These are phyloP conservation scores for Azemiops feae DNA, from an alignment of 2,113 vertebrate genomes.

Conservation along the genomic window DNA sequence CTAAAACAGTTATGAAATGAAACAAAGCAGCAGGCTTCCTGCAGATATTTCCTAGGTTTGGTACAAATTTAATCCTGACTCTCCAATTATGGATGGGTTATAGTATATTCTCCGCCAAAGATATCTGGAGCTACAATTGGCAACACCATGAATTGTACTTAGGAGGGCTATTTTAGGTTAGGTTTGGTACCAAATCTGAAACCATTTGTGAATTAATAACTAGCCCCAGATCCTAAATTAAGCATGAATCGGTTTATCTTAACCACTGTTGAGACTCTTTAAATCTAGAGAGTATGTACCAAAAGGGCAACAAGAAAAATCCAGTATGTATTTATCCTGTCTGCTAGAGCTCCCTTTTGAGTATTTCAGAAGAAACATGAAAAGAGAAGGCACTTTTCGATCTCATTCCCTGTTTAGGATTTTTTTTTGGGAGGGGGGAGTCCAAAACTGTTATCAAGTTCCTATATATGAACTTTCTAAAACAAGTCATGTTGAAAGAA, in stretches of 20 bases:
- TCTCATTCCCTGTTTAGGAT: background rate
- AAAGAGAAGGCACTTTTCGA: background rate
- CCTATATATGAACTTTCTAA: background rate
- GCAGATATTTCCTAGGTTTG: background rate
- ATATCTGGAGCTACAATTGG: background rate
- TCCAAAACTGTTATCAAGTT: background rate
- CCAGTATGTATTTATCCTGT: background rate
- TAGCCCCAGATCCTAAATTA: background rate
- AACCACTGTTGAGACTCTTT: background rate
- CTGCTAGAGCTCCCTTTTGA: background rate
- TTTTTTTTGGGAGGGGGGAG: background rate
- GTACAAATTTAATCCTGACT: background rate
- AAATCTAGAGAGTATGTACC: too few relatives aligned
- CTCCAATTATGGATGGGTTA: background rate
- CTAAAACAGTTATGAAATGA: background rate
- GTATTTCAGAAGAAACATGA: background rate
- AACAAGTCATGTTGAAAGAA: background rate
- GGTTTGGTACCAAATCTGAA: background rate
- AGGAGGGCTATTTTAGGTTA: background rate
- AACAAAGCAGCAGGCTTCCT: background rate
- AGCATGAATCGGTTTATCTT: background rate
- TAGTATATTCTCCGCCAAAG: background rate
- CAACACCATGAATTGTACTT: background rate
- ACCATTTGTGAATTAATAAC: background rate
- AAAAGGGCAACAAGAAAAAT: background rate